These are phyloP conservation scores for Coregonus ussuriensis DNA, from an alignment of 2,797 vertebrate species.

Conservation along the genomic window DNA sequence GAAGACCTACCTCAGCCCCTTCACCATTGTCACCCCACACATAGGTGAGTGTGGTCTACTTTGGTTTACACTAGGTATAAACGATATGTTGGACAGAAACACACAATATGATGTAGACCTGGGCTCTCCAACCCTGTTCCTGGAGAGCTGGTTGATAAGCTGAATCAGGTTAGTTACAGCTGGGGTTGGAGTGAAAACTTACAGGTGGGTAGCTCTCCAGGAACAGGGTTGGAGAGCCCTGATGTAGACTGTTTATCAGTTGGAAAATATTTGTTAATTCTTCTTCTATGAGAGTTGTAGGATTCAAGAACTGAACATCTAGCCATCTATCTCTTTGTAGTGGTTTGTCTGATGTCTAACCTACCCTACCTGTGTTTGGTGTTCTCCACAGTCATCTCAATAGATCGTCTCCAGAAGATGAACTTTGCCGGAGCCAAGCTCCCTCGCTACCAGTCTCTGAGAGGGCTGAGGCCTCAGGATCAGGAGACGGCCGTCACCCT, in stretches of 20 bases:
- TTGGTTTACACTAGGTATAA: not conserved
- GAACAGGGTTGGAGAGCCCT: not conserved
- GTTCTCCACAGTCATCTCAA: conserved; percentile 83
- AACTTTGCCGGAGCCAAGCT: conserved; percentile 86
- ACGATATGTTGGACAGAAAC: not conserved
- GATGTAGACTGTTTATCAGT: not conserved
- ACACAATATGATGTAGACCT: too few species aligned
- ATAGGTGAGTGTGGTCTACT: conserved; percentile 79
- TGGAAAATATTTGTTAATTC: not conserved
- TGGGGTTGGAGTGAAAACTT: too few species aligned
- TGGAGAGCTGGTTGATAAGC: too few species aligned
- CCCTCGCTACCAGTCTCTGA: conserved; percentile 85
- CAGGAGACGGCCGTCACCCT: conserved; percentile 88
- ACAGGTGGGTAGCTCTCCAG: too few species aligned
- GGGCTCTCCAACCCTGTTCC: too few species aligned
- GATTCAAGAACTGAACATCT: not conserved
- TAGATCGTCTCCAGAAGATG: conserved; percentile 89
- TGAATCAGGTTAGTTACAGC: too few species aligned
- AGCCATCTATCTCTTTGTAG: not conserved
- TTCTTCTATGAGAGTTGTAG: not conserved
- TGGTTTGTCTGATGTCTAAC: not conserved
- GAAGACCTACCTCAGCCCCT: conserved; percentile 95
- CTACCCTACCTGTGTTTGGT: not conserved
- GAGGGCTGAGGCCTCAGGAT: conserved; percentile 83
- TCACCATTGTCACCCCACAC: conserved; percentile 95